Percentiles rank a stretch among this genome's conserved stretches.
These are phyloP conservation scores for Ctenoplectra terminalis DNA, from an alignment of 1,140 invertebrate genomes.

Conservation along the genomic window DNA sequence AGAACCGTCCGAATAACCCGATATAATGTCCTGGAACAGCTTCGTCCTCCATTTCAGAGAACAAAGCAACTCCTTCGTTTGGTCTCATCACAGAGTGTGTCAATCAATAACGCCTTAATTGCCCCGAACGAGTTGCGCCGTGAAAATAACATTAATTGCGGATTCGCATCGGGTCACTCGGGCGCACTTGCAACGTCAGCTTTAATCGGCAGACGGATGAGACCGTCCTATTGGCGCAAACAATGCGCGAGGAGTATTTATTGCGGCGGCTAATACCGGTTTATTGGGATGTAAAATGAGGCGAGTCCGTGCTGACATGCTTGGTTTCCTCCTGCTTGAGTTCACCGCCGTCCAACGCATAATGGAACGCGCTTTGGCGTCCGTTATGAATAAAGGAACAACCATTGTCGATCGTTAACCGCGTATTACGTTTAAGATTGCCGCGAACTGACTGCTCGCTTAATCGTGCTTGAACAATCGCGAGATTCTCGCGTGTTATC, in stretches of 20 bases:
- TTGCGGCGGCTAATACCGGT: conserved; percentile 74
- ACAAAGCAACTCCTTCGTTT: too few relatives aligned
- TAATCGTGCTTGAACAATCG: background rate
- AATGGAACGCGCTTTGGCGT: conserved; percentile 49
- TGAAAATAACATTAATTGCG: conserved; percentile 43
- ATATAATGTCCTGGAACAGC: too few relatives aligned
- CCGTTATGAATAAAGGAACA: conserved; percentile 37
- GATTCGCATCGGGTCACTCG: conserved; percentile 46
- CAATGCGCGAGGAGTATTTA: conserved; percentile 72
- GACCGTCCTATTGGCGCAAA: conserved; percentile 65
- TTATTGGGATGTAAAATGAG: conserved; percentile 78
- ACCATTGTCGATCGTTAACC: conserved; percentile 35
- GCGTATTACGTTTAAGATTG: conserved; percentile 4
- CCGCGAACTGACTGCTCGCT: background rate
- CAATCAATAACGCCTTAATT: background rate
- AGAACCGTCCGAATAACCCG: too few relatives aligned
- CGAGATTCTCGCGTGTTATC: too few relatives aligned
- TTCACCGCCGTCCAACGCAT: conserved; percentile 45
- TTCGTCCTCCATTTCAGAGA: too few relatives aligned
- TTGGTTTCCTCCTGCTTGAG: conserved; percentile 59
- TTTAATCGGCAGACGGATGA: conserved; percentile 65
- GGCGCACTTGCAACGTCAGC: conserved; percentile 57
- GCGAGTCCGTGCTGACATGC: conserved; percentile 69
- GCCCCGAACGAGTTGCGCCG: background rate
- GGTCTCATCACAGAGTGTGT: too few relatives aligned